phyloP scores from a whole-genome alignment of 2,797 vertebrate species.

The Neosalanx taihuensis region DNA sequence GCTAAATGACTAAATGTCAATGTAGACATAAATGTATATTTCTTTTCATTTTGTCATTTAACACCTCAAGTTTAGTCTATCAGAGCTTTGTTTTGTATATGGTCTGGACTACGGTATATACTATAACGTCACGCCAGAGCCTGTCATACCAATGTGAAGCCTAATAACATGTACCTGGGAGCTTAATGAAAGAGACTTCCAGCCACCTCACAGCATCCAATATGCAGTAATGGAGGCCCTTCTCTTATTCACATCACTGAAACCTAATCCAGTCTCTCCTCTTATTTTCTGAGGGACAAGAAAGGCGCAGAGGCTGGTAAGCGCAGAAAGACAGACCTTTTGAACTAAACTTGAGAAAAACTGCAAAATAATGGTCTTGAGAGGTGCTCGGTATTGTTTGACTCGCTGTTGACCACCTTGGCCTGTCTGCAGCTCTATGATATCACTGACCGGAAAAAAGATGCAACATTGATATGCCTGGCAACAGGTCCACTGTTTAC shows the following conservation, averaged over 20 bases:
- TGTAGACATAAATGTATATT: not conserved
- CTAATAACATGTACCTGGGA: not conserved
- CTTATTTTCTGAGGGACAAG: constrained; percentile 17
- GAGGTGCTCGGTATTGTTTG: constrained; percentile 11
- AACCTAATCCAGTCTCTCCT: constrained; percentile 28
- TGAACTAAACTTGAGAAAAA: not conserved
- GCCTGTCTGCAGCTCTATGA: constrained; percentile 20
- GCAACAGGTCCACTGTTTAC: constrained; percentile 44
- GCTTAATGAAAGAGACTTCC: not conserved
- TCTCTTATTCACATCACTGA: constrained; percentile 14
- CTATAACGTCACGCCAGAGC: not conserved
- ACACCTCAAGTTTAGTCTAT: not conserved
- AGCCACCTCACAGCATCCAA: not conserved
- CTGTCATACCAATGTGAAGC: not conserved
- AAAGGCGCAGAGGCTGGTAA: not conserved
- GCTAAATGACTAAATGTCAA: too few relatives aligned
- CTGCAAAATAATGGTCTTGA: constrained; percentile 4
- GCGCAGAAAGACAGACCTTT: not conserved
- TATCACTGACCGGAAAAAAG: constrained; percentile 30
- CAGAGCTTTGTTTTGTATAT: not conserved
- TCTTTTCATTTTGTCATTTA: not conserved
- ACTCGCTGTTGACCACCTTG: constrained; percentile 11
- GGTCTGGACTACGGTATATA: not conserved
- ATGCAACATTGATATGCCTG: constrained; percentile 24
- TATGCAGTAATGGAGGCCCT: constrained; percentile 37